These are phyloP conservation scores for Penaeus indicus DNA, from an alignment of 1,140 invertebrate species.

Conservation along the genomic window DNA sequence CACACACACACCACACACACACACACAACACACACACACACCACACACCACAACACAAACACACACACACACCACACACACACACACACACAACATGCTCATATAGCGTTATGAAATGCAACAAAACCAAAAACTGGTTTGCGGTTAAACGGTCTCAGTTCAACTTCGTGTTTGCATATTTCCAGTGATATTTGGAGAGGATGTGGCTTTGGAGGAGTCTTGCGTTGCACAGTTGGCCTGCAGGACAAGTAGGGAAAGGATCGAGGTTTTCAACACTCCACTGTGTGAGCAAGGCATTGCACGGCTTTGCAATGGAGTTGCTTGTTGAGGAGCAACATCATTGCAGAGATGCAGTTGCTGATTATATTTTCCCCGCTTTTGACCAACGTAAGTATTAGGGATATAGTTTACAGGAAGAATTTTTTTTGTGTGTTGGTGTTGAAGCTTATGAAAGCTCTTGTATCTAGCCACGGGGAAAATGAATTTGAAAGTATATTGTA, in stretches of 20 bases:
- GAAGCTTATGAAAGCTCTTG: not conserved
- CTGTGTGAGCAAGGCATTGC: conserved; percentile 98
- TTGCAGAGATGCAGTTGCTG: conserved; percentile 99
- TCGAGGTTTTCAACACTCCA: conserved; percentile 97
- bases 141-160: not conserved
- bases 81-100: too few relatives aligned
- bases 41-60: too few relatives aligned
- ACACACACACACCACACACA: not conserved
- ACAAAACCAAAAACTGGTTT: too few relatives aligned
- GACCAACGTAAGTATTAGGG: conserved; percentile 84
- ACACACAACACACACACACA: not conserved
- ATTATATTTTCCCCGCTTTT: conserved; percentile 99
- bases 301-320: conserved; percentile 95
- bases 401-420: not conserved
- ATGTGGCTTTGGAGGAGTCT: conserved; percentile 99
- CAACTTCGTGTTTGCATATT: conserved; percentile 48
- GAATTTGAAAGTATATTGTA: too few relatives aligned
- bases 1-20: too few relatives aligned
- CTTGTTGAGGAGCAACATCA: conserved; percentile 86
- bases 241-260: conserved; percentile 94
- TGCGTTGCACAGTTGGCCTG: conserved; percentile 93
- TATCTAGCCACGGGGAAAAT: too few relatives aligned
- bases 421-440: not conserved
- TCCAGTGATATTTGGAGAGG: conserved; percentile 94
- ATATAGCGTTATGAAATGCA: not conserved